Evolutionary conservation across 2,113 vertebrate genomes (phyloP).

Genomic region (Eidolon helvum): DNA sequence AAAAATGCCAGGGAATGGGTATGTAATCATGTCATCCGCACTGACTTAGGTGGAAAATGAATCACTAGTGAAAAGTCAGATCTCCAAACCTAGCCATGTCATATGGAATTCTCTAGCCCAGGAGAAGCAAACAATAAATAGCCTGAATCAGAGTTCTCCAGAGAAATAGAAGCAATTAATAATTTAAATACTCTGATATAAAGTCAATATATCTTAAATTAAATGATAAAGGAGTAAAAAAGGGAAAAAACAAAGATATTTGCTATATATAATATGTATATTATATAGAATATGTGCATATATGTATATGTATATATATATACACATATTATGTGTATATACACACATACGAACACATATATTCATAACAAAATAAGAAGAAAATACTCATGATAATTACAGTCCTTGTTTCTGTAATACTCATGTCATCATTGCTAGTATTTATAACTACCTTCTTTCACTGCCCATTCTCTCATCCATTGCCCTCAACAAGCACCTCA

Average conservation of each 20-base stretch:
- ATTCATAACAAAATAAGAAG: background rate
- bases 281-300: too few relatives aligned
- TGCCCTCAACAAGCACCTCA: background rate
- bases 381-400: background rate
- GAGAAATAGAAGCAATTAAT: background rate
- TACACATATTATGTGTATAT: background rate
- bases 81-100: background rate
- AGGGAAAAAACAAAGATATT: background rate
- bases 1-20: background rate
- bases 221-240: background rate
- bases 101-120: background rate
- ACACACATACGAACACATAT: background rate
- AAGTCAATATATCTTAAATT: background rate
- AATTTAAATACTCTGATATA: background rate
- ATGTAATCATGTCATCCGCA: background rate
- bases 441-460: background rate
- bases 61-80: background rate
- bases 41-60: background rate
- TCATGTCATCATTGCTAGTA: background rate
- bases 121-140: background rate
- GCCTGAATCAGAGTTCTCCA: background rate
- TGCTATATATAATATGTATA: background rate
- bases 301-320: background rate
- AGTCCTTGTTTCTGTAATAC: background rate
- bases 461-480: background rate